Evolutionary conservation across 2,888 invertebrate species (phyloP), one percentile per base, ranked within the genome.

Genomic region (Noctuana brunneofusca): DNA sequence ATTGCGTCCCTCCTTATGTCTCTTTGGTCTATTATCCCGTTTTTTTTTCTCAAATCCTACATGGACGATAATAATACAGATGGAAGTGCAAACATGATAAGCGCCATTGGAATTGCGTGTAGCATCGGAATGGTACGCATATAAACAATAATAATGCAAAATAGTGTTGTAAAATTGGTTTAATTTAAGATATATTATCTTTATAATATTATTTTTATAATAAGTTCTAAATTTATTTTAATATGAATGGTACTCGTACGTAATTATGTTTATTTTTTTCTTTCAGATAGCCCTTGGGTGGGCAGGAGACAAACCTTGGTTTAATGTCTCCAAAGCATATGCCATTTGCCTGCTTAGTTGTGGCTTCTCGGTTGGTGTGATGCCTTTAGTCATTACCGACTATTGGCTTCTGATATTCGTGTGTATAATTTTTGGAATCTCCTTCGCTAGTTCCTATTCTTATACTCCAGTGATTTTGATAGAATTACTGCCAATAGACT

Each of bases 1-100:
- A 74, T 98, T 32, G 96, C 97, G 38, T 97, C 97, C 59, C 94
- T 97, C 69, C 93, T 98, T 63, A 93, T 98, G 54, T 98, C 98
- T 79, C 95, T 96, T 72, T 98, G 97, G 96, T 96, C 96, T 83
- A 98, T 98, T 79, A 96, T 98, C 67, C 97, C 98, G 3, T 98
- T 98, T 87, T 96, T 98, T 81, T 95, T 96, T 83, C 94, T 97
- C 75, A 93, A 93, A 58, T 85, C 86, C 0, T 89, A 81, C 64
- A 93, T 94, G 74, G 92, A 94, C 46, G 93, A 93, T 9, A 94
- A 94, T 71, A 89, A 93, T 0, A 93, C 95, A 65, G 92, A 94
- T 3, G 94, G 95, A 11, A 95, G 95, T 1, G 96, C 97, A 0
- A 93, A 94, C 68, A 93, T 98, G 73, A 94, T 98, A 69, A 95